phyloP scores from a whole-genome alignment of 2,113 vertebrate genomes.

The Chitala chitala region DNA sequence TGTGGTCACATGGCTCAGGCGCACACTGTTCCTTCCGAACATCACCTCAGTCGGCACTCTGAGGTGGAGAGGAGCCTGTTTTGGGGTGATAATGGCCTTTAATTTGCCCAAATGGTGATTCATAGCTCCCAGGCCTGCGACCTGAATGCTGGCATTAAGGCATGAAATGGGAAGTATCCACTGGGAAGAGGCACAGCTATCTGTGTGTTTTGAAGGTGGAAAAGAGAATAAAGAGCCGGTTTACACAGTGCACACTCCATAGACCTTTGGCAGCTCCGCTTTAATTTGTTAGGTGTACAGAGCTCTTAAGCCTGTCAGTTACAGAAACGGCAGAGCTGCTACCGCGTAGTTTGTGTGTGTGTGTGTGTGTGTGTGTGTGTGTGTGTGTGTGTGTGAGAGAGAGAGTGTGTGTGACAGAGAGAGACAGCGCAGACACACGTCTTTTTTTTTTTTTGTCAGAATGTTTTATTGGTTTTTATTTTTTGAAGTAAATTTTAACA shows the following conservation, averaged over 20 bases:
- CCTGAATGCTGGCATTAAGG: slow-evolving; percentile 41
- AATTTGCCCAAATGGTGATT: slow-evolving; percentile 51
- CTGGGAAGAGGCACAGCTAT: slow-evolving; percentile 43
- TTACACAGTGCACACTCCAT: slow-evolving; percentile 19
- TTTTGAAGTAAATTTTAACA: too few relatives aligned
- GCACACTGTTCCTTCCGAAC: slow-evolving; percentile 32
- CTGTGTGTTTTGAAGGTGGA: slow-evolving; percentile 35
- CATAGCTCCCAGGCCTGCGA: slow-evolving; percentile 41
- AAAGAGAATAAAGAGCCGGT: neutral
- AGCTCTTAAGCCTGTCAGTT: slow-evolving; percentile 51
- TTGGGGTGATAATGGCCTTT: slow-evolving; percentile 52
- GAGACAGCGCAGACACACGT: too few relatives aligned
- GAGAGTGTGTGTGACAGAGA: too few relatives aligned
- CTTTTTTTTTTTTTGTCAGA: too few relatives aligned
- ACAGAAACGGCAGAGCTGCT: slow-evolving; percentile 43
- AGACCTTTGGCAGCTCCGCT: slow-evolving; percentile 46
- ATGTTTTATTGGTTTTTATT: too few relatives aligned
- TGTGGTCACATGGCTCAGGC: too few relatives aligned
- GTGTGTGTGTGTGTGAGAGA: too few relatives aligned
- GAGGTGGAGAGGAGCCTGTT: slow-evolving; percentile 34
- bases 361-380: too few relatives aligned
- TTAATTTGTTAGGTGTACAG: slow-evolving; percentile 48
- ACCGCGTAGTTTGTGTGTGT: slow-evolving; percentile 44
- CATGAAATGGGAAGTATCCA: slow-evolving; percentile 53
- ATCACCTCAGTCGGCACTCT: slow-evolving; percentile 38